phyloP scores from a whole-genome alignment of 2,797 vertebrate species.

The Atherinosoma microstoma region DNA sequence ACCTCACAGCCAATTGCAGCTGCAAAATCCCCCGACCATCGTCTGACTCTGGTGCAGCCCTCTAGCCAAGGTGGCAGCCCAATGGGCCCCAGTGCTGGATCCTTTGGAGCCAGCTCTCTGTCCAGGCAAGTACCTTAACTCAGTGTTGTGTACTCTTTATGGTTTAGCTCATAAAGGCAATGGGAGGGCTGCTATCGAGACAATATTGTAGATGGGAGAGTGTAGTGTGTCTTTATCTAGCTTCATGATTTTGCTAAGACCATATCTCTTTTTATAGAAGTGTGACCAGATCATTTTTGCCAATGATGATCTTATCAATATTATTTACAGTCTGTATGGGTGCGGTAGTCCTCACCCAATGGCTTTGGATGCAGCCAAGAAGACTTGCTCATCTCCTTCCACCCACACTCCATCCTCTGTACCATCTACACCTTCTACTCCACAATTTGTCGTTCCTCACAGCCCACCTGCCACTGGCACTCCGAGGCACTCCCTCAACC shows the following conservation, averaged over 20 bases:
- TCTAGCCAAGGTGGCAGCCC: conserved; percentile 92
- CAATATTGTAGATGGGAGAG: conserved; percentile 1
- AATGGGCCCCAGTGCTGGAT: conserved; percentile 90
- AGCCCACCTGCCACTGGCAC: conserved; percentile 72
- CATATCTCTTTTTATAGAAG: conserved; percentile 12
- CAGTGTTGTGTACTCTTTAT: background rate
- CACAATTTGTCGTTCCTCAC: conserved; percentile 77
- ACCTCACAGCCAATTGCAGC: conserved; percentile 95
- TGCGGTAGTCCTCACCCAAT: conserved; percentile 88
- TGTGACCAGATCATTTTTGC: conserved; percentile 47
- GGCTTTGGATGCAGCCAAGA: conserved; percentile 83
- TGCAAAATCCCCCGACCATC: conserved; percentile 93
- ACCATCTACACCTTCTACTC: conserved; percentile 66
- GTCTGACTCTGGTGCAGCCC: conserved; percentile 87
- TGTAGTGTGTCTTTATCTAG: conserved; percentile 17
- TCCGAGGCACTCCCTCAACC: conserved; percentile 68
- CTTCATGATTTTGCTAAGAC: conserved; percentile 54
- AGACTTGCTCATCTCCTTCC: conserved; percentile 80
- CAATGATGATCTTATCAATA: conserved; percentile 72
- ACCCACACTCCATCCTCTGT: conserved; percentile 76
- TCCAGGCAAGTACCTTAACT: conserved; percentile 90
- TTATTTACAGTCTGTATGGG: conserved; percentile 94
- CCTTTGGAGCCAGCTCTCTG: conserved; percentile 93
- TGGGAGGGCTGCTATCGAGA: background rate
- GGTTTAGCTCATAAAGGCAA: background rate